Base-by-base conservation (phyloP, 1,140 invertebrate genomes). In the Neotoxoptera formosana region DNA sequence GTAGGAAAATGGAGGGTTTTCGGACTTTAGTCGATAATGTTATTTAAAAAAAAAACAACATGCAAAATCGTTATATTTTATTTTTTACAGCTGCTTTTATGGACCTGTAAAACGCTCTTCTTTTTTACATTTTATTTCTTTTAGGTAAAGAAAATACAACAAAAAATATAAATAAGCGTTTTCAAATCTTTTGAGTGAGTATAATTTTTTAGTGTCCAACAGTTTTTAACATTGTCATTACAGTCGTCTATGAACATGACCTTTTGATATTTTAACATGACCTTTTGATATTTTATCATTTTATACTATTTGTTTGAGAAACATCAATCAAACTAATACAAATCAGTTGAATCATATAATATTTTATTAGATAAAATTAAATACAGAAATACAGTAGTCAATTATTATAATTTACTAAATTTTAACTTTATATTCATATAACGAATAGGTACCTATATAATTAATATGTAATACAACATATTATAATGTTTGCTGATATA, bases 1-100 rank as follows among this genome's bases (percentile, higher is more conserved):
- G 17, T n/a, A 67, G 60, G 36, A 60, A 90, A 60, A 90, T 90
- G 89, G 30, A 53, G 30, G 25, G n/a, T 90, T 90, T 67, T 90
- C 8, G 53, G 88, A 41, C 51, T 90, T 90, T 90, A 2, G 53
- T 90, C 89, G 89, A 90, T 90, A 90, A 67, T 9, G 30, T 45
- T 60, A 60, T 90, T 67, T 41, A 7, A 56, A 90, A 67, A 25
- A 90, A 67, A 60, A 89, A 89, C n/a, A 89, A 90, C 25, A 45
- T 67, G 17, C 53, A 67, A 90, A 90, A 90, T 90, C 53, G 53
- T 90, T 67, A 45, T 41, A 41, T 4, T 53, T 56, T 89, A 25
- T 89, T 36, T 89, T 89, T 89, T 45, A 90, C 25, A 45, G 36
- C 23, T 67, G 4, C 30, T 41, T 67, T 90, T 60, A 67, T 90